Percentiles rank a stretch among this genome's conserved stretches.
Conservation (phyloP, 2,797 vertebrate genomes). For the Ctenopoma multispine region DNA sequence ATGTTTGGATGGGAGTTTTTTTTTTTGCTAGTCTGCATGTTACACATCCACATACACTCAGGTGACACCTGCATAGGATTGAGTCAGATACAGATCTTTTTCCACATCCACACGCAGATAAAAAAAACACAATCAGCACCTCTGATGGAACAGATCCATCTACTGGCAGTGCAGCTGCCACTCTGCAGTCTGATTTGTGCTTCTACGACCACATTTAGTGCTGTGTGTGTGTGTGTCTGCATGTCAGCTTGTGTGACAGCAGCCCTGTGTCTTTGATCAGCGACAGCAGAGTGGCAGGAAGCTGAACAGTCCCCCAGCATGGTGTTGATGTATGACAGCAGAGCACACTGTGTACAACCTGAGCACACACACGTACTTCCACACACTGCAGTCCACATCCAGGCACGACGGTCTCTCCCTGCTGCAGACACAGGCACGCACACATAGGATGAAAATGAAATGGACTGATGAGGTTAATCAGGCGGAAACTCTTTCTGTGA, state of each 20-base stretch:
- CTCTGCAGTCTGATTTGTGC: slow-evolving; percentile 42
- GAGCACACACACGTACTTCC: slow-evolving; percentile 6
- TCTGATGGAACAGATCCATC: slow-evolving; percentile 58
- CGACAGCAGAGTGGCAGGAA: slow-evolving; percentile 44
- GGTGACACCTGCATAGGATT: slow-evolving; percentile 29
- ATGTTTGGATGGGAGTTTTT: not conserved
- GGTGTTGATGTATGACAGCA: slow-evolving; percentile 58
- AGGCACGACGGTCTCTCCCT: not conserved
- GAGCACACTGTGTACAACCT: slow-evolving; percentile 28
- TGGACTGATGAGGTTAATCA: not conserved
- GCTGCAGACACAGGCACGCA: not conserved
- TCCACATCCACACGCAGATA: slow-evolving; percentile 29
- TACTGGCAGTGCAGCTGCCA: slow-evolving; percentile 54
- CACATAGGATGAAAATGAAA: not conserved
- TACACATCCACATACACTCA: slow-evolving; percentile 11
- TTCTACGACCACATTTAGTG: slow-evolving; percentile 23
- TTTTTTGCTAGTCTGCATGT: not conserved
- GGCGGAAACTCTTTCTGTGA: not conserved
- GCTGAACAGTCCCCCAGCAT: slow-evolving; percentile 53
- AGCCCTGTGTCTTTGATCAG: slow-evolving; percentile 64
- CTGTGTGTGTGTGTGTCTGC: slow-evolving; percentile 8
- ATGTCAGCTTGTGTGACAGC: slow-evolving; percentile 43
- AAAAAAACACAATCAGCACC: slow-evolving; percentile 44
- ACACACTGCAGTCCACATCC: slow-evolving; percentile 1
- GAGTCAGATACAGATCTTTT: slow-evolving; percentile 66